Evolutionary conservation across 2,888 invertebrate genomes (phyloP).

Genomic region (Griposia aprilina): DNA sequence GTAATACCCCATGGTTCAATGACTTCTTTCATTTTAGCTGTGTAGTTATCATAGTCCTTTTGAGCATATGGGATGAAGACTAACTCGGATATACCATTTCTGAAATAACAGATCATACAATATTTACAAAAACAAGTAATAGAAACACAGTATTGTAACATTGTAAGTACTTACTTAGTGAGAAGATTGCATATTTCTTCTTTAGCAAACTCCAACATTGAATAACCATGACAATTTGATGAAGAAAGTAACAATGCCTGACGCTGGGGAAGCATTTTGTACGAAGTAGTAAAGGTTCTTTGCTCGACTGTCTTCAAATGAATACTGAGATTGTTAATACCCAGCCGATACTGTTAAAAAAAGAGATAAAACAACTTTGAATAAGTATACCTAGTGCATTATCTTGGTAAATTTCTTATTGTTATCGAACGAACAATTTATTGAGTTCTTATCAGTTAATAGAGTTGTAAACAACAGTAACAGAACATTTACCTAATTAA

Average conservation of each 20-base stretch:
- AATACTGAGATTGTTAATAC: conserved; percentile 16
- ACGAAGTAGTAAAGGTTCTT: conserved; percentile 13
- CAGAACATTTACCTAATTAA: conserved; percentile 2
- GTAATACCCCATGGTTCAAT: conserved; percentile 92
- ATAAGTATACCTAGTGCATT: conserved; percentile 51
- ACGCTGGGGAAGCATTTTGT: conserved; percentile 72
- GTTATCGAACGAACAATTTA: conserved; percentile 54
- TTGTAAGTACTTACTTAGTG: conserved; percentile 86
- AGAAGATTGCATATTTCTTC: conserved; percentile 91
- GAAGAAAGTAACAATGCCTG: conserved; percentile 93
- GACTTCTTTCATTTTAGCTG: conserved; percentile 90
- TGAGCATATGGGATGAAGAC: conserved; percentile 95
- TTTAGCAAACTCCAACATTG: conserved; percentile 92
- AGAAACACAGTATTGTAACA: neutral
- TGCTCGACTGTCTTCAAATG: conserved; percentile 29
- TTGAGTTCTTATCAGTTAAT: conserved; percentile 55
- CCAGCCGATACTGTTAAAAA: conserved; percentile 35
- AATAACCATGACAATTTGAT: conserved; percentile 92
- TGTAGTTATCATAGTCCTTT: conserved; percentile 92
- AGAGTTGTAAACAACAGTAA: conserved; percentile 6
- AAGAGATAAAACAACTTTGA: conserved; percentile 50
- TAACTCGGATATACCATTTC: conserved; percentile 91
- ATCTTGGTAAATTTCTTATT: conserved; percentile 47
- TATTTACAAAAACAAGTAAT: neutral
- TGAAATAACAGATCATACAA: conserved; percentile 78